These are phyloP conservation scores for Styela clava DNA, from an alignment of 23 tunicate genomes.

Conservation along the genomic window DNA sequence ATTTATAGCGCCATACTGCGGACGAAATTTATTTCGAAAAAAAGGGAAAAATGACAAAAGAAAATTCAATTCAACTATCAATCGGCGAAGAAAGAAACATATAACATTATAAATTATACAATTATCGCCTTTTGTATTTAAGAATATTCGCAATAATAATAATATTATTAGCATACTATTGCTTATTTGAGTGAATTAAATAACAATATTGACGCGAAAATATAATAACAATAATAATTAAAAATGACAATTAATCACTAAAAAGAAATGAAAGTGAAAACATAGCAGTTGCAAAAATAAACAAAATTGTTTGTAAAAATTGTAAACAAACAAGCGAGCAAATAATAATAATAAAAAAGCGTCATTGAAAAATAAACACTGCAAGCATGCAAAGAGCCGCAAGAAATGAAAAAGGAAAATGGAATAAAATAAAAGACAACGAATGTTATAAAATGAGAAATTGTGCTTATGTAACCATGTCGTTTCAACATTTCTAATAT, in stretches of 20 bases:
- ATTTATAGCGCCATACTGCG: background rate
- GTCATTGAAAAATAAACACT: background rate
- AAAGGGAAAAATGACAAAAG: background rate
- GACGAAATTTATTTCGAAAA: background rate
- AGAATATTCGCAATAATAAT: background rate
- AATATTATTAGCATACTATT: background rate
- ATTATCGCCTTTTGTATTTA: background rate
- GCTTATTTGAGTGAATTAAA: background rate
- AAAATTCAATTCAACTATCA: background rate
- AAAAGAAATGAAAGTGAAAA: background rate
- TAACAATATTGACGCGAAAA: background rate
- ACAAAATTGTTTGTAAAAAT: background rate
- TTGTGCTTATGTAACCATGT: background rate
- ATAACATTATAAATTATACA: background rate
- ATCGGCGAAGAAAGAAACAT: background rate
- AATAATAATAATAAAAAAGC: no score
- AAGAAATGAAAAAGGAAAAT: no score
- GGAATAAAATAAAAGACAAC: background rate
- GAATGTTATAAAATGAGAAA: no score
- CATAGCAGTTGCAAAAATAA: background rate
- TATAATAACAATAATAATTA: no score
- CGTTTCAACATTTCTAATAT: no score
- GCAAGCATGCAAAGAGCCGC: background rate
- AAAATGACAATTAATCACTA: background rate
- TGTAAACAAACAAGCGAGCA: background rate